Evolutionary conservation across 2,888 invertebrate species (phyloP), one percentile per base, ranked within the genome.

Genomic region (Malthinus flaveolus): DNA sequence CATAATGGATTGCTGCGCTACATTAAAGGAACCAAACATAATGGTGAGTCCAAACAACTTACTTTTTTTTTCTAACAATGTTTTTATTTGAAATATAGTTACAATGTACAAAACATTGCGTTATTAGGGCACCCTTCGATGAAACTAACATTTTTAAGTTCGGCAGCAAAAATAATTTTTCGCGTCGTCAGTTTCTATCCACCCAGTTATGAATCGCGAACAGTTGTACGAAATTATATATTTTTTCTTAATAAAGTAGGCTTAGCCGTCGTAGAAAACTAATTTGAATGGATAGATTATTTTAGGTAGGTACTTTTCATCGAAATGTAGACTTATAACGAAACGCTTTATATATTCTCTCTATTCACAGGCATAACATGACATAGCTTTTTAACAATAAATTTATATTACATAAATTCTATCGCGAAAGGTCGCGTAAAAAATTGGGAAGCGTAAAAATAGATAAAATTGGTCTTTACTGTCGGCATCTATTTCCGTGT

Each of bases 1-100:
- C 5, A 88, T 89, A 63, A 78, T 91, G 56, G 94, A 93, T 73
- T 84, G 87, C 52, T 85, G 87, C 0, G 83, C 88, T 52, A 84
- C 84, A 50, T 76, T 90, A 37, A 78, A 83, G 10, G 87, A 88
- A 48, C 79, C 83, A 32, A 77, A 81, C 60, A 80, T 90, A 59
- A 83, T 85, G 85, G 91, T 91, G 78, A 85, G 87, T 81, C 10
- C 32, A 51, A 8, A 39, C 62, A 35, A 32, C n/a, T n/a, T n/a
- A n/a, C n/a, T n/a, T n/a, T n/a, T n/a, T 7, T 54, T 66, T 70
- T 76, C 77, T 78, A 78, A 78, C 77, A 77, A 76, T 78, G 75
- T 73, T 73, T 23, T 72, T 77, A 75, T 78, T 76, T 75, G 76
- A 77, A 77, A 76, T 77, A 75, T 59, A 59, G 59, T 55, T 59